Evolutionary conservation across 2,797 vertebrate species (phyloP).

Genomic region (Heterohyrax brucei): DNA sequence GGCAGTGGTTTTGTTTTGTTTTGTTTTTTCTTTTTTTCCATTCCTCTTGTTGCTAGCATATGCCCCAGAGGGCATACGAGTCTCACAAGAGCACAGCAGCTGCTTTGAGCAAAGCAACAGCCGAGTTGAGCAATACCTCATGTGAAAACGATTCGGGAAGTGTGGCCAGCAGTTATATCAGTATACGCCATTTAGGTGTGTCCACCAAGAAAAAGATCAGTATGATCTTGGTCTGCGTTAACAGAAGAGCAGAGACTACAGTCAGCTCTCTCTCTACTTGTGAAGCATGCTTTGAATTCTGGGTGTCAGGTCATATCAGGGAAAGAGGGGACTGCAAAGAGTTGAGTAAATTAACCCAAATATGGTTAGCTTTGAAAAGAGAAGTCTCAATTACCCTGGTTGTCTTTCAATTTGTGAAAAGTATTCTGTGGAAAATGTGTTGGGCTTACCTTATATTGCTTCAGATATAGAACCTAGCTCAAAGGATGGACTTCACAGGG

Average conservation of each 20-base stretch:
- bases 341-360: not conserved
- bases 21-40: not conserved
- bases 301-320: not conserved
- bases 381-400: not conserved
- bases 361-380: not conserved
- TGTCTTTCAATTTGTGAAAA: not conserved
- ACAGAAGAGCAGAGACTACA: not conserved
- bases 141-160: conserved; percentile 43
- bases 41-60: not conserved
- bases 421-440: not conserved
- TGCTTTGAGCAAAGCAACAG: conserved; percentile 54
- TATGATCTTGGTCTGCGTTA: not conserved
- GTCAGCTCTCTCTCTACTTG: not conserved
- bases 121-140: conserved; percentile 39
- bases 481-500: not conserved
- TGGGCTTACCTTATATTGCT: not conserved
- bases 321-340: not conserved
- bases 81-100: not conserved
- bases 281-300: not conserved
- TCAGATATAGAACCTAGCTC: not conserved
- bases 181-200: conserved; percentile 56
- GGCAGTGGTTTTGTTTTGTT: not conserved
- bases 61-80: not conserved
- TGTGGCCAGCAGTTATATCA: not conserved
- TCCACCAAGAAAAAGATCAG: not conserved